Evolutionary conservation across 2,888 invertebrate species (phyloP), one percentile per base, ranked within the genome.

Genomic region (Tricholauxania praeusta): DNA sequence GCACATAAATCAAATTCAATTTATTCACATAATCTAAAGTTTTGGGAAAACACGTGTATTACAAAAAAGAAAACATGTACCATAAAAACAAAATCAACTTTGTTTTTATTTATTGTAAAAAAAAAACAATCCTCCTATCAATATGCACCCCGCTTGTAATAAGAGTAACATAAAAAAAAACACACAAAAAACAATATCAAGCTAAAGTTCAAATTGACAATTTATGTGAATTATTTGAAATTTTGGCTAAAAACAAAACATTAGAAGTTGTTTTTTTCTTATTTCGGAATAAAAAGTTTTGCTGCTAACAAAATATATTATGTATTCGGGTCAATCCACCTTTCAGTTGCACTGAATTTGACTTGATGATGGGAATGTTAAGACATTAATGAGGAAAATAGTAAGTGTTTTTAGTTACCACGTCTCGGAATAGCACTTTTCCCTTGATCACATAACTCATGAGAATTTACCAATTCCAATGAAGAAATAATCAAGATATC

Each of bases 151-250:
- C 10, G 1, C 39, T 39, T 39, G 3, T 32, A 28, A 60, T 12
- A 60, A 28, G 15, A 60, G 32, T 22, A 3, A 28, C 59, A 60
- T n/a, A n/a, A n/a, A 22, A 14, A 59, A 59, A 15, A 59, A 28
- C 1, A 59, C 19, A 6, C 15, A 59, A 60, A 22, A 15, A 60
- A 60, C 59, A 14, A 60, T 12, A 14, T 28, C 59, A 22, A 60
- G 10, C 59, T 28, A 22, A 28, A 22, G 12, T 53, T 22, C 22
- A 64, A 12, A 64, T 64, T 64, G 64, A 22, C 64, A 64, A 51
- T 51, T 64, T 64, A 64, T 64, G 64, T 64, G 64, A 64, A 64
- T 64, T 64, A 64, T 64, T 64, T 22, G 64, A 51, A 64, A 64
- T 64, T 64, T 22, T n/a, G 49, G 39, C 39, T 39, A 19, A 51